Evolutionary conservation across 2,113 vertebrate genomes (phyloP).

Genomic region (Lophochroa leadbeateri): DNA sequence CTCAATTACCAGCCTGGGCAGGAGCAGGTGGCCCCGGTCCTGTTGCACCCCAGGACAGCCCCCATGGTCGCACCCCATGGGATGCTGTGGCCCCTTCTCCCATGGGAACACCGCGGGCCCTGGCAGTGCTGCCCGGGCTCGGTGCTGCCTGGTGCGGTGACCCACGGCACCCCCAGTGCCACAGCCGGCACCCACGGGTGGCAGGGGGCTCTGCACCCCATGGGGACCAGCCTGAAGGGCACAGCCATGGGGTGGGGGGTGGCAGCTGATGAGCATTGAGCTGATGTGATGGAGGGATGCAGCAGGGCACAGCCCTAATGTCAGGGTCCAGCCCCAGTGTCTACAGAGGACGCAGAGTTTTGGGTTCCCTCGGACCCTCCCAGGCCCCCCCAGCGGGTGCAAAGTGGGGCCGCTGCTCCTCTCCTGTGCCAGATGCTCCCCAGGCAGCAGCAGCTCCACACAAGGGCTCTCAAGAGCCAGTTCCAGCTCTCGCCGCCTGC

Average conservation of each 20-base stretch:
- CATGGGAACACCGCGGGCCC: neutral
- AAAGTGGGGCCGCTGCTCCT: neutral
- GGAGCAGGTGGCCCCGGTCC: neutral
- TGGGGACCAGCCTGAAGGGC: neutral
- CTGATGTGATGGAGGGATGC: accelerated
- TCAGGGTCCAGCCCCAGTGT: neutral
- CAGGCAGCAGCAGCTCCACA: neutral
- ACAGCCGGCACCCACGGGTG: accelerated
- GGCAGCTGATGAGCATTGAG: neutral
- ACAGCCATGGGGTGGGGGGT: no score
- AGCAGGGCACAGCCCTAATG: accelerated
- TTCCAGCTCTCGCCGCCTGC: neutral
- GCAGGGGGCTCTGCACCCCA: neutral
- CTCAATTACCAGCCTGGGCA: constrained; percentile 58
- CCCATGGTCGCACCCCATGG: neutral
- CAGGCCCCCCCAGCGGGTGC: accelerated
- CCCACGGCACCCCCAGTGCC: neutral
- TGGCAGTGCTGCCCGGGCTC: accelerated
- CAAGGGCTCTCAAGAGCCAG: neutral
- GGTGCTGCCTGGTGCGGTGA: neutral
- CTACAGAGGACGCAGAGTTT: neutral
- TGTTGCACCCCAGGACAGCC: neutral
- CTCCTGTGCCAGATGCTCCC: neutral
- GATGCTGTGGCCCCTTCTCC: neutral
- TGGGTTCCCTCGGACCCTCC: neutral